phyloP scores from a whole-genome alignment of 2,797 vertebrate genomes.

The Danio jaintianensis region DNA sequence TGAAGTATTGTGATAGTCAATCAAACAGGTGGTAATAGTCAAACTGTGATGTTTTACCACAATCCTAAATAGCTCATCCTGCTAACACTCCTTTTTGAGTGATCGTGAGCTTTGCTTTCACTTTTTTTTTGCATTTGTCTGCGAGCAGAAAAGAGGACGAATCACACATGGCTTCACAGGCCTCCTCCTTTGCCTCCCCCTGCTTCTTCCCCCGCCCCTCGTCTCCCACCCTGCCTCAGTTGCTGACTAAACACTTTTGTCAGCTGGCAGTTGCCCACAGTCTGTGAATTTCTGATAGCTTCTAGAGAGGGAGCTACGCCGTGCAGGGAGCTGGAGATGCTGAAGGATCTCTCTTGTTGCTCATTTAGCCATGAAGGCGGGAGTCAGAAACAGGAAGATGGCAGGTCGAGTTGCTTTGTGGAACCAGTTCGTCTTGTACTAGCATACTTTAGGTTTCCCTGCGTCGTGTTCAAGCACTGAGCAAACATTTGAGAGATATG shows the following conservation, averaged over 20 bases:
- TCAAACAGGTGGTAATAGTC: slow-evolving; percentile 11
- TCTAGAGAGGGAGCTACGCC: slow-evolving; percentile 68
- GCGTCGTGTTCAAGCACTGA: slow-evolving; percentile 10
- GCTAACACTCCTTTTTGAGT: slow-evolving; percentile 12
- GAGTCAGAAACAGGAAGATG: slow-evolving; percentile 30
- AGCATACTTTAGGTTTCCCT: slow-evolving; percentile 18
- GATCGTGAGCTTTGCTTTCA: slow-evolving; percentile 24
- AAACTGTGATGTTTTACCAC: slow-evolving; percentile 21
- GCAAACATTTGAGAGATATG: slow-evolving; percentile 31
- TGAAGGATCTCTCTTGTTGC: slow-evolving; percentile 58
- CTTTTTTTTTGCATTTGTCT: slow-evolving; percentile 31
- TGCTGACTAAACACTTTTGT: slow-evolving; percentile 86
- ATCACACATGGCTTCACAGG: slow-evolving; percentile 47
- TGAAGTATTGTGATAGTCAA: neutral
- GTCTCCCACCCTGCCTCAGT: slow-evolving; percentile 62
- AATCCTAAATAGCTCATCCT: slow-evolving; percentile 14
- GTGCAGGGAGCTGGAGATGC: slow-evolving; percentile 59
- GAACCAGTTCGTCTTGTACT: slow-evolving; percentile 65
- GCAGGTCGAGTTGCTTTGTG: slow-evolving; percentile 50
- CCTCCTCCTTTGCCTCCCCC: slow-evolving; percentile 50
- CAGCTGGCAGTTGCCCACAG: slow-evolving; percentile 77
- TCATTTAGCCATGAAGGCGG: slow-evolving; percentile 23
- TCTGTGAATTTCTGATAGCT: slow-evolving; percentile 76
- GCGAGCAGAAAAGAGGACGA: slow-evolving; percentile 40
- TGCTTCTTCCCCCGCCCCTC: slow-evolving; percentile 50